Percentiles rank a stretch among this genome's conserved stretches.
Conservation (phyloP, 2,797 vertebrate species). For the Gymnocypris eckloni region DNA sequence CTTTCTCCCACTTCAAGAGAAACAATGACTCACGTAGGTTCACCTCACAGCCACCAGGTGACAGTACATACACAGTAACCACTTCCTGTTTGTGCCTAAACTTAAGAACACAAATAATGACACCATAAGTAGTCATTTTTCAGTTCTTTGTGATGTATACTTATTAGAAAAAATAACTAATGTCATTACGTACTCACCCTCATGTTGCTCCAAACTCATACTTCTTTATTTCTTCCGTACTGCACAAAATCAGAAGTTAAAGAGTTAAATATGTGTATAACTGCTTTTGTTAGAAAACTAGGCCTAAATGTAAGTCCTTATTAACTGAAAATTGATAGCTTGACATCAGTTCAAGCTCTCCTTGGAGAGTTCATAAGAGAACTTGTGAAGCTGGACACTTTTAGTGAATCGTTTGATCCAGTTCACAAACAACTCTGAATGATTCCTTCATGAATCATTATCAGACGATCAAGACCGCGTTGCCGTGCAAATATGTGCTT, state of each 20-base stretch:
- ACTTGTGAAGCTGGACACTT: neutral
- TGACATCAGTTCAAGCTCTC: neutral
- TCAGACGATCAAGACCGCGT: neutral
- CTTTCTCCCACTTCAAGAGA: neutral
- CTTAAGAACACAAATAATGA: too few species aligned
- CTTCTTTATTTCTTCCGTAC: neutral
- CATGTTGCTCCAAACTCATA: neutral
- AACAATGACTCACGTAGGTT: neutral
- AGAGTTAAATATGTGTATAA: neutral
- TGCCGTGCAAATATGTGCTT: too few species aligned
- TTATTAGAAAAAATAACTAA: neutral
- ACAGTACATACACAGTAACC: conserved; percentile 23
- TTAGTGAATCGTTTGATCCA: neutral
- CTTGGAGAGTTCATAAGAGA: neutral
- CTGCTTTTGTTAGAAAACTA: neutral
- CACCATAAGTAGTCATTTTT: neutral
- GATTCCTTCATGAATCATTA: neutral
- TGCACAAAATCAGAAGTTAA: neutral
- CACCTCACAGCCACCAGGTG: conserved; percentile 45
- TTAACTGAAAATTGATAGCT: neutral
- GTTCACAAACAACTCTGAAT: neutral
- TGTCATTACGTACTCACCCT: neutral
- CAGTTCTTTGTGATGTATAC: neutral
- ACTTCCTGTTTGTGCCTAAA: conserved; percentile 10
- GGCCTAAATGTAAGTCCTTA: neutral